phyloP scores from a whole-genome alignment of 2,797 vertebrate species.

The Pseudochirops corinnae region DNA sequence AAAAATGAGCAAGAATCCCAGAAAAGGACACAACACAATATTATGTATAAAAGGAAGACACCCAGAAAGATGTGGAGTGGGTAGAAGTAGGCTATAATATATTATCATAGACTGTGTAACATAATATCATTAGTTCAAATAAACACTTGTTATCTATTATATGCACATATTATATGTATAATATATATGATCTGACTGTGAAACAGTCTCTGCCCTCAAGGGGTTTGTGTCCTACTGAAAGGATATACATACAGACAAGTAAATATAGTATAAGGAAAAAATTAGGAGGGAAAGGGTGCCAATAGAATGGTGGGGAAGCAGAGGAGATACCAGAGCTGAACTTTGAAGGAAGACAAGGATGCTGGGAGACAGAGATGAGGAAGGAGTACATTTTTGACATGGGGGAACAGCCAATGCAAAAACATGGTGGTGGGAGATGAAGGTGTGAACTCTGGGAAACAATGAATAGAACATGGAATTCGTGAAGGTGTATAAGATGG shows the following conservation, averaged over 20 bases:
- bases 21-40: neutral
- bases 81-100: neutral
- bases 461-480: neutral
- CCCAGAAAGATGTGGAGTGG: neutral
- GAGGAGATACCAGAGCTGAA: neutral
- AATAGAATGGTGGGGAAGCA: neutral
- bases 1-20: neutral
- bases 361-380: neutral
- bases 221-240: neutral
- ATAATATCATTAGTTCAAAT: neutral
- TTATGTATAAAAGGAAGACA: neutral
- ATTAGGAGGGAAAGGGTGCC: neutral
- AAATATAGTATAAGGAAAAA: neutral
- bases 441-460: neutral
- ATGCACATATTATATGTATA: neutral
- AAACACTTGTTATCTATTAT: too few species aligned
- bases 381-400: neutral
- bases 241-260: too few species aligned
- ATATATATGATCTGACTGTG: neutral
- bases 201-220: neutral
- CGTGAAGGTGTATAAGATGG: neutral
- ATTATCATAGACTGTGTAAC: neutral
- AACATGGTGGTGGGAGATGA: neutral
- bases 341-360: neutral
- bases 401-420: neutral